Evolutionary conservation across 2,888 invertebrate genomes (phyloP).

Genomic region (Athalia cordata): DNA sequence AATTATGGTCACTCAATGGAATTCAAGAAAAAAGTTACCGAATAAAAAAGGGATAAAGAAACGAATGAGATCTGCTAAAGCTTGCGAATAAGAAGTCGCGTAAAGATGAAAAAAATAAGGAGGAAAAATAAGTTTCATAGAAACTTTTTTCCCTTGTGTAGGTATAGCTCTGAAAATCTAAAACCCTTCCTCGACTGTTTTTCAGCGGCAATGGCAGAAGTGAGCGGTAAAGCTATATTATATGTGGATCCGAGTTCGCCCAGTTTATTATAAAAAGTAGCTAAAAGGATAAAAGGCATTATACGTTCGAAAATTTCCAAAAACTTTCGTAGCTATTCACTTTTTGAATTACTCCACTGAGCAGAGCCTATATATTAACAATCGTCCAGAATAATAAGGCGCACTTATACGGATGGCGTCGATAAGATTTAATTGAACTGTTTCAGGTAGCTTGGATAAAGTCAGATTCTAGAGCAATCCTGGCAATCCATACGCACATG

Average conservation of each 20-base stretch:
- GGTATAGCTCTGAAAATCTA: neutral
- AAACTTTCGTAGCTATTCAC: no score
- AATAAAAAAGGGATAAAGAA: no score
- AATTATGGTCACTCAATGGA: no score
- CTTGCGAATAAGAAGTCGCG: no score
- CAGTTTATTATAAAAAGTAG: neutral
- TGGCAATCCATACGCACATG: slow-evolving; percentile 69
- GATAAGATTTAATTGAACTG: neutral
- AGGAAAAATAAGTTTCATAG: neutral
- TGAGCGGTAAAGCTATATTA: slow-evolving; percentile 4
- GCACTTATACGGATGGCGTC: no score
- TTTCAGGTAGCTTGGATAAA: slow-evolving; percentile 69
- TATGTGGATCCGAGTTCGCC: slow-evolving; percentile 1
- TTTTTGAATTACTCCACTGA: no score
- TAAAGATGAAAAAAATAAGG: neutral
- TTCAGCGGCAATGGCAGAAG: neutral
- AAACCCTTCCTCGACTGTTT: slow-evolving; percentile 3
- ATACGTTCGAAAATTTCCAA: no score
- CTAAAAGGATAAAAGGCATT: no score
- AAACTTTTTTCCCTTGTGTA: neutral
- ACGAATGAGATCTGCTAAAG: no score
- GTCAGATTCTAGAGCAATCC: slow-evolving; percentile 66
- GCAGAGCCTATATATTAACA: no score
- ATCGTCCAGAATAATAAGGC: no score
- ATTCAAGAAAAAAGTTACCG: no score